A percentile compares a stretch with the other conserved stretches of the same genome.
Conservation (phyloP, 2,888 invertebrate genomes). For the Leptopilina myrica region DNA sequence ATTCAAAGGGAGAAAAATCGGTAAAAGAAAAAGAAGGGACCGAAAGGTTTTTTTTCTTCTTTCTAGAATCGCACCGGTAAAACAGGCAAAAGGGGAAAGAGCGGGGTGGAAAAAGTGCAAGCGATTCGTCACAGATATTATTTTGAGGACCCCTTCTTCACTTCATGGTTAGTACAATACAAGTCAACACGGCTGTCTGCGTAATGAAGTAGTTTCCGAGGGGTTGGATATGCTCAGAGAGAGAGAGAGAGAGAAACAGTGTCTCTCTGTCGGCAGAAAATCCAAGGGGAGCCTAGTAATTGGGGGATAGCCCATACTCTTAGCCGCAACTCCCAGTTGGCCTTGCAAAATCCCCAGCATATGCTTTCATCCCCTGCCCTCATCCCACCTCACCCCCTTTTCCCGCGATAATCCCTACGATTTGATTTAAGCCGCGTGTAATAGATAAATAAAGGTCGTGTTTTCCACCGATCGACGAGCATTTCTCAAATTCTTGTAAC, state of each 20-base stretch:
- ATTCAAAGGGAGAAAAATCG: conserved; percentile 47
- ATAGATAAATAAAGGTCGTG: conserved; percentile 75
- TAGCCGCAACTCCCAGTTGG: conserved; percentile 68
- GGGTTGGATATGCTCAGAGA: conserved; percentile 59
- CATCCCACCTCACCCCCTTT: too few relatives aligned
- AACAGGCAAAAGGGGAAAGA: conserved; percentile 56
- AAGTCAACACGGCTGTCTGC: conserved; percentile 77
- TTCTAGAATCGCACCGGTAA: conserved; percentile 57
- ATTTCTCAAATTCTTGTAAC: conserved; percentile 55
- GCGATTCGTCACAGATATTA: conserved; percentile 77
- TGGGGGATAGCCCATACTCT: conserved; percentile 75
- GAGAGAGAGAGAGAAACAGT: too few relatives aligned
- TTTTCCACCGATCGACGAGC: conserved; percentile 63
- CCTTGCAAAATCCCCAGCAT: conserved; percentile 69
- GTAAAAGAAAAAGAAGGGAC: conserved; percentile 48
- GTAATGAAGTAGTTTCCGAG: conserved; percentile 76
- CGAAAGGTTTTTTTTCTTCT: too few relatives aligned
- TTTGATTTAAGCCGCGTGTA: conserved; percentile 70
- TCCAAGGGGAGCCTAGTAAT: conserved; percentile 72
- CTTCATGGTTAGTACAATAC: conserved; percentile 70
- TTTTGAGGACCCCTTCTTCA: conserved; percentile 64
- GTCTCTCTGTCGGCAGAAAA: conserved; percentile 50
- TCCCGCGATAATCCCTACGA: conserved; percentile 68
- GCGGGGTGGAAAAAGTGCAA: conserved; percentile 63
- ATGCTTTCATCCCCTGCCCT: conserved; percentile 62